Conservation (phyloP, 2,113 vertebrate genomes). For the Catharus minimus region DNA sequence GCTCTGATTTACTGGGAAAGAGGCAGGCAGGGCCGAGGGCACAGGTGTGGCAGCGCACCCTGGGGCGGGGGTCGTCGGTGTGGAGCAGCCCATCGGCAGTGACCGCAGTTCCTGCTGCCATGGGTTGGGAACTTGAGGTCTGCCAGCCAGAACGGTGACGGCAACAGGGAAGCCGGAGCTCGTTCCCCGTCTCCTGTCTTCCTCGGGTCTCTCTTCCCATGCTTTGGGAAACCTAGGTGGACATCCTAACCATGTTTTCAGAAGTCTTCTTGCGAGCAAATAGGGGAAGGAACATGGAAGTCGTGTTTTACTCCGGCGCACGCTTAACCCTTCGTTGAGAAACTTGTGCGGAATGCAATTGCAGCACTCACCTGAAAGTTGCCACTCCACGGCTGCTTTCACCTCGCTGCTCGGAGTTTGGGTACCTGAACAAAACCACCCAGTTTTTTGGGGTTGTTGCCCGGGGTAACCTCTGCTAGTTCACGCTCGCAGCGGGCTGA, state of each 20-base stretch:
- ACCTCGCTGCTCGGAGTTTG: background rate
- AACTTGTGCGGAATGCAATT: background rate
- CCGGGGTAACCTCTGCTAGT: background rate
- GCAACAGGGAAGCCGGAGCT: background rate
- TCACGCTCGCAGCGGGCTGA: background rate
- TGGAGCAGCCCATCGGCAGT: background rate
- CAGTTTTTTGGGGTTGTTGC: background rate
- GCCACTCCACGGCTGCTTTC: background rate
- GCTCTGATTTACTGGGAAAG: background rate
- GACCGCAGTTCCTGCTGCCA: background rate
- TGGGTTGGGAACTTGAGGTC: background rate
- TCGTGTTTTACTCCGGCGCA: background rate
- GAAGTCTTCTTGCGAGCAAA: background rate
- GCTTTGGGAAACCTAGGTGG: background rate
- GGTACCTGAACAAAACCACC: background rate
- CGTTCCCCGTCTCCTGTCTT: background rate
- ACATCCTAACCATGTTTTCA: background rate
- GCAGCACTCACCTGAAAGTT: background rate
- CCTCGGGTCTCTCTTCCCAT: background rate
- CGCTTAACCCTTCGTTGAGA: background rate
- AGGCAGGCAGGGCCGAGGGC: background rate
- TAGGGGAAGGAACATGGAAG: background rate
- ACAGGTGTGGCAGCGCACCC: background rate
- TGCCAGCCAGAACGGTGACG: background rate
- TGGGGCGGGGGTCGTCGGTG: background rate